These are phyloP conservation scores for Monopterus albus DNA, from an alignment of 2,113 vertebrate species.

Conservation along the genomic window DNA sequence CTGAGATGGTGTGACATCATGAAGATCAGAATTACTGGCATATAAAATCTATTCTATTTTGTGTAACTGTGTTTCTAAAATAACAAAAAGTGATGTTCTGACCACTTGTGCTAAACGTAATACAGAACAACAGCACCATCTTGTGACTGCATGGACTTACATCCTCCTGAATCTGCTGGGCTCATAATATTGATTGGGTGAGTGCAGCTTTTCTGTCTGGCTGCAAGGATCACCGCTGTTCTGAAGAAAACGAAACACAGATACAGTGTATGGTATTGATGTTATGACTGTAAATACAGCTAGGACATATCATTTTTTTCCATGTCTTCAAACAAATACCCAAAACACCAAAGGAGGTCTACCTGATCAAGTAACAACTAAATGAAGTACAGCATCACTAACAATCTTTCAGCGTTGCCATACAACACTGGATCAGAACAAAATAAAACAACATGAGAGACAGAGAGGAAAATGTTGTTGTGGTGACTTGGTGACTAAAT, in stretches of 20 bases:
- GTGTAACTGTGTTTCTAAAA: not conserved
- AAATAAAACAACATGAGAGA: constrained; percentile 1
- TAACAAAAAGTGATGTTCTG: not conserved
- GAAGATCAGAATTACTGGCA: not conserved
- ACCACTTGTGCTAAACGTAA: not conserved
- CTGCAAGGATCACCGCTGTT: constrained; percentile 5
- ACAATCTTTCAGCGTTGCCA: not conserved
- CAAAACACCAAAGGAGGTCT: too few relatives aligned
- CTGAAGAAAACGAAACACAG: constrained; percentile 30
- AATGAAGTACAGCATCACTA: not conserved
- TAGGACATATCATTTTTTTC: not conserved
- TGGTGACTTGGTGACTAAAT: constrained; percentile 12
- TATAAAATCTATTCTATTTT: not conserved
- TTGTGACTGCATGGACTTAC: constrained; percentile 69
- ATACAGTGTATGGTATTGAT: too few relatives aligned
- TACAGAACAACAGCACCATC: constrained; percentile 66
- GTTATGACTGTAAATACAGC: not conserved
- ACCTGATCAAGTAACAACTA: not conserved
- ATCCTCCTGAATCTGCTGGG: constrained; percentile 66
- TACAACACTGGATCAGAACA: not conserved
- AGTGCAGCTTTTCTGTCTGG: constrained; percentile 47
- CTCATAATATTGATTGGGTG: constrained; percentile 12
- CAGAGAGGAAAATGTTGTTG: not conserved
- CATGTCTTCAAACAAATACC: not conserved
- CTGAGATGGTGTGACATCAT: not conserved